Evolutionary conservation across 2,113 vertebrate genomes (phyloP), one percentile per base, ranked within the genome.

Genomic region (Peucedramus taeniatus): DNA sequence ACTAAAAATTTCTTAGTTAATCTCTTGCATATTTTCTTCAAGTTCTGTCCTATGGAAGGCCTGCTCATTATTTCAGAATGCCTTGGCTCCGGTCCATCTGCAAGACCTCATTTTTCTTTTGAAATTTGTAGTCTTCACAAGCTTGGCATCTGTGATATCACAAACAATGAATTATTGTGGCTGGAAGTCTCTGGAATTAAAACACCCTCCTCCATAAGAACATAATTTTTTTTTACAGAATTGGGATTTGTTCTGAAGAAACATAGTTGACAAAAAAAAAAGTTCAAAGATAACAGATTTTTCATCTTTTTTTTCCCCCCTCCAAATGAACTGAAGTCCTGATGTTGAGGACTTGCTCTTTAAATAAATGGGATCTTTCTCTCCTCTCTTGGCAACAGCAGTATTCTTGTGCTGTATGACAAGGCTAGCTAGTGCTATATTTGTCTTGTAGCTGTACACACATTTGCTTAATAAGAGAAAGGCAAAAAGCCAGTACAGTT

Each of bases 391-490:
- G 97, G 97, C 96, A 97, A 83, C 27, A 5, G 66, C 44, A 69
- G 82, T 92, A 97, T 97, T 97, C 96, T 97, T 96, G 96, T 97
- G 74, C 90, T 95, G 82, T 95, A 96, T 94, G 96, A 96, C 96
- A 96, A 85, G 86, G 87, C 93, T 95, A 53, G 70, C 79, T 95
- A 94, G 64, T 92, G 93, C 93, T 97, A 95, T 97, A 97, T 97
- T 97, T 97, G 92, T 97, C 87, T 94, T 94, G 85, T 95, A 96
- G 90, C 94, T 91, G 86, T 84, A 93, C 59, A n/a, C 95, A 93
- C 61, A 80, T 87, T 96, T 96, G 83, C 88, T 97, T 93, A 96
- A 85, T 93, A 93, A 94, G 54, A 87, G 66, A 83, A 91, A 91
- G 95, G 95, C 94, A 96, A 92, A 82, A 57, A 94, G 95, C 95